Percentiles rank a stretch among this genome's conserved stretches.
phyloP scores from a whole-genome alignment of 2,888 invertebrate genomes.

The Athalia circularis region DNA sequence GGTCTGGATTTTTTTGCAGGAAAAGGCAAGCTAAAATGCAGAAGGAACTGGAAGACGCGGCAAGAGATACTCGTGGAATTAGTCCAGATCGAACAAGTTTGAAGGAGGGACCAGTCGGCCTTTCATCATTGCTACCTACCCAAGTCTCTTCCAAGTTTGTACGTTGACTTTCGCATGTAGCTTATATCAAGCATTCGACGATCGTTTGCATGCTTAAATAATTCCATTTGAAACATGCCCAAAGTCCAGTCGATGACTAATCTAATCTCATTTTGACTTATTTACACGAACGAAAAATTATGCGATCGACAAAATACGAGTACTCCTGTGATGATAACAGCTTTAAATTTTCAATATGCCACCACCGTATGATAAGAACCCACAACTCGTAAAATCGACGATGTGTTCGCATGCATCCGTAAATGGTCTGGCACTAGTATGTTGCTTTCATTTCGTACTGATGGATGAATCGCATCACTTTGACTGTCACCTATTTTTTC shows the following conservation, averaged over 20 bases:
- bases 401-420: no score
- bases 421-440: no score
- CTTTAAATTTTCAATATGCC: no score
- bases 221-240: slow-evolving; percentile 8
- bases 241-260: not conserved
- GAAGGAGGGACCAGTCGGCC: slow-evolving; percentile 73
- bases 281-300: not conserved
- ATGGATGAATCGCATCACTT: no score
- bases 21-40: slow-evolving; percentile 91
- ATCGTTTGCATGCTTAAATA: slow-evolving; percentile 25
- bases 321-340: no score
- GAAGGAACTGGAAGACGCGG: slow-evolving; percentile 94
- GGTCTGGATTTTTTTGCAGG: slow-evolving; percentile 76
- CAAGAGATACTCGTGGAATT: slow-evolving; percentile 81
- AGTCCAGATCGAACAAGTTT: slow-evolving; percentile 75
- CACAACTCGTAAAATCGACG: no score
- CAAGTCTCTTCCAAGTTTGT: slow-evolving; percentile 86
- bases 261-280: not conserved
- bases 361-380: no score
- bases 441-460: no score
- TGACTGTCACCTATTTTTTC: no score
- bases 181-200: not conserved
- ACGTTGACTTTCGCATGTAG: slow-evolving; percentile 74
- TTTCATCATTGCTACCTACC: slow-evolving; percentile 78
- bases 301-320: no score